Base-by-base conservation (phyloP, 2,888 invertebrate genomes). In the Diplazon laetatorius region DNA sequence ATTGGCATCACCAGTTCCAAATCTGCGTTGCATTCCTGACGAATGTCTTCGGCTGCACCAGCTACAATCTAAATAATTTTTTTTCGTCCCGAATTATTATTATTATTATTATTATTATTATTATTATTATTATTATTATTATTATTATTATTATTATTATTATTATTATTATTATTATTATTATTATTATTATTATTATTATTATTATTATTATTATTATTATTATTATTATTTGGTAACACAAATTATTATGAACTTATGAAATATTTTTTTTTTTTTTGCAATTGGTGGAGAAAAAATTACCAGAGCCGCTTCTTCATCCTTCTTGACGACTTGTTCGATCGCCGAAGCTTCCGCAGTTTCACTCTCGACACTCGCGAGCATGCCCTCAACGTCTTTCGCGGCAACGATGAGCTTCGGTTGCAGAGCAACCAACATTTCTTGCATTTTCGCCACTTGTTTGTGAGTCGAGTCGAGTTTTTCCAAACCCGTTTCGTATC, bases 1-100 rank as follows among this genome's bases (percentile, higher is more conserved):
- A 97, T 96, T 0, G 98, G 98, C 93, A 98, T 94, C 0, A 98
- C 98, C 90, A 97, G 97, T 0, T 97, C 96, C 81, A 99, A 91
- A 88, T 98, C 96, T 1, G 96, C 95, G 90, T 98, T 98, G 89
- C 98, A 98, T 87, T 99, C 98, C 76, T 95, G 95, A 90, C 97
- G 97, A 78, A 98, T 98, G 1, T 92, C 95, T 92, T 97, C 96
- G 0, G 98, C 97, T 78, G 86, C 87, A 0, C 81, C 86, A 0
- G 90, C 90, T 0, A 90, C 90, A 0, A 85, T 81, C 90, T 90
- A 12, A 30, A 30, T 9, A 39, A 48, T 22, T 46, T n/a, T n/a
- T n/a, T n/a, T n/a, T n/a, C n/a, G n/a, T n/a, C n/a, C n/a, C n/a
- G 1, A 5, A 42, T 44, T 22, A 18, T 35, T n/a, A 10, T n/a